Base-by-base conservation (phyloP, 2,797 vertebrate species). In the Hydrocynus forskahlii region DNA sequence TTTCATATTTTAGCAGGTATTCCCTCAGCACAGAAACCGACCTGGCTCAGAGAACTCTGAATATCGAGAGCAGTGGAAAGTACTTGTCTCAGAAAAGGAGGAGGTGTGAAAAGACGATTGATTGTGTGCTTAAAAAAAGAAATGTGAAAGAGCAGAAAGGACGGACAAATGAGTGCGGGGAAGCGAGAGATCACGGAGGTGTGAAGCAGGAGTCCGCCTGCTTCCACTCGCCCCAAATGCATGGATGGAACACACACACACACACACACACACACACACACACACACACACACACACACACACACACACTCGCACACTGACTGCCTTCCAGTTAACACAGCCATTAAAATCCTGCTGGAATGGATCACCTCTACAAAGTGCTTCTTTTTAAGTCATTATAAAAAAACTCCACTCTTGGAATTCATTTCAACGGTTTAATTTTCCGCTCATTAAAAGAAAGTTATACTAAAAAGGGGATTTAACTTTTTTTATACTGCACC, bases 401-500 rank as follows among this genome's bases (percentile, higher is more conserved):
- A 17, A 63, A 81, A 86, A 84, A 72, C 62, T 76, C 73, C 38
- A 40, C 59, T 74, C 82, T 75, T 79, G 66, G 81, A 86, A 75
- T 76, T 76, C 75, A 82, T 73, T 72, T 57, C 80, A 79, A 81
- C 75, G 78, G 74, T 81, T 81, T 75, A 77, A 86, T 83, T 87
- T 85, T 86, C 86, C 80, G 45, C 82, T 84, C 85, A 86, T 84
- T 86, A 88, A 81, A 85, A 75, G 83, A 83, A 85, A 84, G 52
- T 35, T 50, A 73, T 75, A 79, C 82, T 83, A 83, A 85, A 85
- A 79, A 54, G 64, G 68, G 72, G 40, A 38, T 82, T 81, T 84
- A 70, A 76, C 35, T 13, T 16, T 59, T 23, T 25, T 81, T 80
- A 81, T 72, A 83, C 76, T 76, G 80, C 83, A 83, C 68, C 82